Percentiles rank a stretch among this genome's conserved stretches.
Conservation (phyloP, 2,113 vertebrate species). For the Eublepharis macularius region DNA sequence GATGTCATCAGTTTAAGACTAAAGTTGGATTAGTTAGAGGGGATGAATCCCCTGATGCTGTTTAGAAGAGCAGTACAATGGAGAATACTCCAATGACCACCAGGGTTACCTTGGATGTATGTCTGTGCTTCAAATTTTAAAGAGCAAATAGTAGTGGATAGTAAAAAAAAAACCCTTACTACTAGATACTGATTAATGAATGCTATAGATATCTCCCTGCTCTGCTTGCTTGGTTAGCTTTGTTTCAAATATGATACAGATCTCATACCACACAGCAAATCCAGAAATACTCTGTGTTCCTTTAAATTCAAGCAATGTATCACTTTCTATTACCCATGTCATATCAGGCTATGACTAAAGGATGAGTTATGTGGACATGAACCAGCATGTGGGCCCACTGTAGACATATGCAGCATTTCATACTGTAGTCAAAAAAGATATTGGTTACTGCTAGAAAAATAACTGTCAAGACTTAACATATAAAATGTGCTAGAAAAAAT, state of each 20-base stretch:
- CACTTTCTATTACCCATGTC: conserved; percentile 80
- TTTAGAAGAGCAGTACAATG: conserved; percentile 22
- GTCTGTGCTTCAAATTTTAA: conserved; percentile 61
- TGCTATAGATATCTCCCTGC: conserved; percentile 74
- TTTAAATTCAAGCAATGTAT: conserved; percentile 83
- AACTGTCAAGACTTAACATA: conserved; percentile 12
- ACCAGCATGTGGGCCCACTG: conserved; percentile 66
- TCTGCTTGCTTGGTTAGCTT: conserved; percentile 81
- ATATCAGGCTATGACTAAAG: conserved; percentile 75
- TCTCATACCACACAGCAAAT: conserved; percentile 73
- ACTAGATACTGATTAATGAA: conserved; percentile 77
- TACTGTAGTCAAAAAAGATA: conserved; percentile 55
- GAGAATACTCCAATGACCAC: conserved; percentile 30
- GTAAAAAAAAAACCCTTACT: conserved; percentile 47
- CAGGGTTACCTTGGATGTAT: conserved; percentile 46
- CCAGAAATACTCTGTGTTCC: conserved; percentile 78
- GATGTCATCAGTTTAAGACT: conserved; percentile 12
- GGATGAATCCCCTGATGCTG: not conserved
- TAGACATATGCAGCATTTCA: conserved; percentile 60
- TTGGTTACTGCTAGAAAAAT: conserved; percentile 6
- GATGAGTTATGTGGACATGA: conserved; percentile 77
- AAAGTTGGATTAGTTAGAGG: conserved; percentile 8
- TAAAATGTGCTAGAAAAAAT: conserved; percentile 37
- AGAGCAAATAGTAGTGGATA: conserved; percentile 42
- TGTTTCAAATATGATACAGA: conserved; percentile 82